Conservation (phyloP, 1,140 invertebrate species). For the Aphidius gifuensis region DNA sequence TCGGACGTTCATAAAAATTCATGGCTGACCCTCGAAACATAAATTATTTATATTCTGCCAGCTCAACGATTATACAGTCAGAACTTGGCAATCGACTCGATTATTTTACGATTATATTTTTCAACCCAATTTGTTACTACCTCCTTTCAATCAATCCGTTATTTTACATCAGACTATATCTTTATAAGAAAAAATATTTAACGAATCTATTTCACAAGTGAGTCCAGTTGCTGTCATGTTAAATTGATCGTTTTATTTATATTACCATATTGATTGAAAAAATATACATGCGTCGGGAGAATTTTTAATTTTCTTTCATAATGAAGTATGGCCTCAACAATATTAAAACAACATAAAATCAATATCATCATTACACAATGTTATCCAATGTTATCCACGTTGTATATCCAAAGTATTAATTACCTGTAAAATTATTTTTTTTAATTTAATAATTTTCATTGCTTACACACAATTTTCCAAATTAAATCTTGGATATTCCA, state of each 20-base stretch:
- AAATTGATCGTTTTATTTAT: not conserved
- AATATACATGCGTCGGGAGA: slow-evolving; percentile 2
- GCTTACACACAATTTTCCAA: too few species aligned
- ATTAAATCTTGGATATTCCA: too few species aligned
- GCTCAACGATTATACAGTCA: slow-evolving; percentile 26
- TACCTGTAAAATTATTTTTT: too few species aligned
- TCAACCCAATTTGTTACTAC: slow-evolving; percentile 4
- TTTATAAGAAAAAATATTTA: not conserved
- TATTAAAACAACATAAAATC: too few species aligned
- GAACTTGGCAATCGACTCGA: slow-evolving; percentile 20
- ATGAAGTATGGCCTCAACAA: too few species aligned
- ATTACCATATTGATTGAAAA: slow-evolving; percentile 29
- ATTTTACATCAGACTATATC: not conserved
- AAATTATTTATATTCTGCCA: slow-evolving; percentile 32
- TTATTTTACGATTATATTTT: slow-evolving; percentile 29
- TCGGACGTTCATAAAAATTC: slow-evolving; percentile 33
- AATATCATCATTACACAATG: too few species aligned
- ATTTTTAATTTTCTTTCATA: not conserved
- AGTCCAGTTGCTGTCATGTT: too few species aligned
- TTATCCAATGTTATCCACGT: too few species aligned
- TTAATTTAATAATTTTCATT: too few species aligned
- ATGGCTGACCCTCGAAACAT: slow-evolving; percentile 18
- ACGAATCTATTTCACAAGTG: not conserved
- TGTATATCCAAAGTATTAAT: too few species aligned
- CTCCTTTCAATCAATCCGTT: not conserved